Conservation (phyloP, 2,888 invertebrate genomes). For the Pyrrhosoma nymphula region DNA sequence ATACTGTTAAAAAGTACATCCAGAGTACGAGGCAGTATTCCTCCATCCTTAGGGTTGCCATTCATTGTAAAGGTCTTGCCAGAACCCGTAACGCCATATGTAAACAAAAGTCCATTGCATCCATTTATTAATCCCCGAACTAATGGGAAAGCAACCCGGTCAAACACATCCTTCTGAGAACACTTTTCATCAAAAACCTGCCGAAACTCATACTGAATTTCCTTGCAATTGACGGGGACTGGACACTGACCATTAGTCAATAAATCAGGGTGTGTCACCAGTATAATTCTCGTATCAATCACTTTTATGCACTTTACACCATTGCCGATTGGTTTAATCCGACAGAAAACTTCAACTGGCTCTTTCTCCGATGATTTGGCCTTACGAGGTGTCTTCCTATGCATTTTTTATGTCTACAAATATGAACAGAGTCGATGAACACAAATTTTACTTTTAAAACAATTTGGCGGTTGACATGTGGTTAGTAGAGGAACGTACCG, state of each 20-base stretch:
- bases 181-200: slow-evolving; percentile 91
- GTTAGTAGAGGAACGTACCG: neutral
- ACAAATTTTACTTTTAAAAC: neutral
- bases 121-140: slow-evolving; percentile 93
- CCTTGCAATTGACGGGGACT: neutral
- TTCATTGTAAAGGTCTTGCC: slow-evolving; percentile 99
- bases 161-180: slow-evolving; percentile 91
- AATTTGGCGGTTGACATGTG: slow-evolving; percentile 1
- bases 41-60: slow-evolving; percentile 84
- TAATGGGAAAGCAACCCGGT: slow-evolving; percentile 90
- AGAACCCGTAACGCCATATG: slow-evolving; percentile 98
- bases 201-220: slow-evolving; percentile 75
- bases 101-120: slow-evolving; percentile 95
- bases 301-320: slow-evolving; percentile 58
- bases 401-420: neutral
- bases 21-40: slow-evolving; percentile 93
- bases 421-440: neutral
- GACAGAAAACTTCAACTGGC: slow-evolving; percentile 68
- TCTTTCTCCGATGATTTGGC: slow-evolving; percentile 40
- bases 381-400: slow-evolving; percentile 57
- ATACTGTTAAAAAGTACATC: slow-evolving; percentile 97
- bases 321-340: slow-evolving; percentile 48
- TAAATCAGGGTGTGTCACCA: slow-evolving; percentile 58
- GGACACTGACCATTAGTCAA: neutral
- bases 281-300: slow-evolving; percentile 43